Base-by-base conservation (phyloP, 1,140 invertebrate genomes). In the Amyelois transitella region DNA sequence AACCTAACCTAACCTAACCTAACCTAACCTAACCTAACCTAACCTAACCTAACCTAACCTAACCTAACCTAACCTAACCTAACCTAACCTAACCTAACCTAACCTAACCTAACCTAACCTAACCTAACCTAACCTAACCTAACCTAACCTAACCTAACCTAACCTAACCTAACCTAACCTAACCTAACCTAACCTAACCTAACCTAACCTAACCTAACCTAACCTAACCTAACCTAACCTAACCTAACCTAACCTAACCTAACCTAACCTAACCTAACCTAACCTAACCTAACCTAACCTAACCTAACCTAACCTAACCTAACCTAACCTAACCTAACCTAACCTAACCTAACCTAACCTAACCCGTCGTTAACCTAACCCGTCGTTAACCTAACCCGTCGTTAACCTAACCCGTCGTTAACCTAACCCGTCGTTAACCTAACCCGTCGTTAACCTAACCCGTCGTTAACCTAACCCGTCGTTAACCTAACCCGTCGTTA, bases 111-210 rank as follows among this genome's bases (percentile, higher is more conserved):
- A 69, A 72, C 75, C 71, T 62, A 72, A 68, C 67, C 64, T 66
- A 66, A 74, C 72, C 71, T 72, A 75, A 76, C 72, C 72, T 65
- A 76, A 72, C 72, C 72, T 70, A 73, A 77, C 72, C 72, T 66
- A 70, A 73, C 69, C 72, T 70, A 75, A 76, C 72, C 63, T 75
- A 74, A 58, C 55, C 55, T 5, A 28, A 28, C 25, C 25, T 5
- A 28, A 28, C 25, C 25, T 5, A 28, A 28, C 25, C 25, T 5
- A 28, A 28, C 25, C 25, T 5, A 28, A 28, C 25, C 25, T 5
- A 28, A 28, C 25, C 25, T 5, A 28, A 28, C 25, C 25, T 5
- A 28, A 28, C 25, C 25, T 5, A 28, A 28, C 25, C 25, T 5
- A 28, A 28, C 25, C 25, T 5, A 28, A 28, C 25, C 25, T 5